These are phyloP conservation scores for Pygoscelis adeliae DNA, from an alignment of 2,113 vertebrate species.

Conservation along the genomic window DNA sequence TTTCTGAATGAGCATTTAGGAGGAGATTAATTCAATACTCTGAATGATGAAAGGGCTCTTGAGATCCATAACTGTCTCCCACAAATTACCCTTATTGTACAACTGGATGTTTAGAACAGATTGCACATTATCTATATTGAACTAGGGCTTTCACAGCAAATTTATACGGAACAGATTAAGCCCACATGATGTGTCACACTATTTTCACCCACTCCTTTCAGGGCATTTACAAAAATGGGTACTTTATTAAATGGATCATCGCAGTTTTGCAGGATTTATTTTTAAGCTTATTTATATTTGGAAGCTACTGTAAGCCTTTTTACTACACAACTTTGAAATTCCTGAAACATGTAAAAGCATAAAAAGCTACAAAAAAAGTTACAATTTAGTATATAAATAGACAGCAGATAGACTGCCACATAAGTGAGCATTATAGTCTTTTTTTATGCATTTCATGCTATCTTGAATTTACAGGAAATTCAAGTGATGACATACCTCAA, in stretches of 20 bases:
- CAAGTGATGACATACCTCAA: background rate
- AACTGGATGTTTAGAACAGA: conserved; percentile 57
- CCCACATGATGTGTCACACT: conserved; percentile 7
- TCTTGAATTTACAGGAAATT: background rate
- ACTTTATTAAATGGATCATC: conserved; percentile 19
- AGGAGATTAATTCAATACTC: conserved; percentile 62
- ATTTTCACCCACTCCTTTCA: conserved; percentile 20
- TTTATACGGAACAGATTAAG: conserved; percentile 33
- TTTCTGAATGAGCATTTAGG: conserved; percentile 49
- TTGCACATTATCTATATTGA: conserved; percentile 38
- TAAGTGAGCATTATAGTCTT: background rate
- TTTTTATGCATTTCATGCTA: background rate
- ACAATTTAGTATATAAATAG: background rate
- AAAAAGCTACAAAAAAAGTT: background rate
- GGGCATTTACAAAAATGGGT: background rate
- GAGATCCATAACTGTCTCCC: conserved; percentile 67
- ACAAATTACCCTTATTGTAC: conserved; percentile 68
- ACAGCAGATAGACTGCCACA: background rate
- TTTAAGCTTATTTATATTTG: conserved; percentile 51
- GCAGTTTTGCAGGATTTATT: conserved; percentile 43
- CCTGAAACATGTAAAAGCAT: background rate
- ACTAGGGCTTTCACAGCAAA: conserved; percentile 23
- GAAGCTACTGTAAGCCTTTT: background rate
- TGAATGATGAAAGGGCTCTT: conserved; percentile 50
- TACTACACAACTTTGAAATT: background rate